phyloP scores from a whole-genome alignment of 2,113 vertebrate genomes.

The Callipepla squamata region DNA sequence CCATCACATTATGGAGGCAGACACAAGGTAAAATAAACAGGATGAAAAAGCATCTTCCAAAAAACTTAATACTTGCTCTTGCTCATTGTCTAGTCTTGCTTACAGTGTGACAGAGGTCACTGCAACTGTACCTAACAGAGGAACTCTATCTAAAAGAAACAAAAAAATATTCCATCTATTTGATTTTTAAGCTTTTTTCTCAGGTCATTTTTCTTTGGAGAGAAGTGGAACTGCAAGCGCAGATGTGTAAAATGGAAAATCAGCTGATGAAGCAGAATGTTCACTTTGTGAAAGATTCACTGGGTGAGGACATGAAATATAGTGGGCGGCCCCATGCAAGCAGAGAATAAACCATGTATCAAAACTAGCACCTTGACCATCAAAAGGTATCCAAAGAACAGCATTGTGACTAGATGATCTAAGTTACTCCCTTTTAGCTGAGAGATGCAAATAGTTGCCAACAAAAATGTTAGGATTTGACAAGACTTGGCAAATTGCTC shows the following conservation, averaged over 20 bases:
- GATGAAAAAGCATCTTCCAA: background rate
- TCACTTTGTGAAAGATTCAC: slow-evolving; percentile 18
- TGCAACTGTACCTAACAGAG: background rate
- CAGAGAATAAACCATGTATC: slow-evolving; percentile 42
- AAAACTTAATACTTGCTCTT: background rate
- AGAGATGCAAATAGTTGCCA: slow-evolving; percentile 59
- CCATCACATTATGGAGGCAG: background rate
- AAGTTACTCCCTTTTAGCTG: slow-evolving; percentile 62
- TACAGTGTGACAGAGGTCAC: background rate
- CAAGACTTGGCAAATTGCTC: slow-evolving; percentile 71
- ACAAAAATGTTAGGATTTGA: slow-evolving; percentile 73
- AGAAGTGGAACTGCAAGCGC: background rate
- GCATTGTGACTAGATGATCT: slow-evolving; percentile 31
- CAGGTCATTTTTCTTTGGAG: background rate
- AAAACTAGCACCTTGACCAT: slow-evolving; percentile 29
- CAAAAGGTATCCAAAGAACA: slow-evolving; percentile 16
- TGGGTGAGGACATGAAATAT: slow-evolving; percentile 9
- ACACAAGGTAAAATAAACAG: background rate
- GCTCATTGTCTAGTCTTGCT: background rate
- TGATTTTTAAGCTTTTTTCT: background rate
- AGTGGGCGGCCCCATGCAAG: background rate
- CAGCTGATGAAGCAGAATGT: slow-evolving; percentile 31
- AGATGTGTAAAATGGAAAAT: slow-evolving; percentile 33
- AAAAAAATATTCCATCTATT: background rate
- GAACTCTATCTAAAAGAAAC: background rate